Evolutionary conservation across 2,797 vertebrate genomes (phyloP), one percentile per base, ranked within the genome.

Genomic region (Catharus ustulatus): DNA sequence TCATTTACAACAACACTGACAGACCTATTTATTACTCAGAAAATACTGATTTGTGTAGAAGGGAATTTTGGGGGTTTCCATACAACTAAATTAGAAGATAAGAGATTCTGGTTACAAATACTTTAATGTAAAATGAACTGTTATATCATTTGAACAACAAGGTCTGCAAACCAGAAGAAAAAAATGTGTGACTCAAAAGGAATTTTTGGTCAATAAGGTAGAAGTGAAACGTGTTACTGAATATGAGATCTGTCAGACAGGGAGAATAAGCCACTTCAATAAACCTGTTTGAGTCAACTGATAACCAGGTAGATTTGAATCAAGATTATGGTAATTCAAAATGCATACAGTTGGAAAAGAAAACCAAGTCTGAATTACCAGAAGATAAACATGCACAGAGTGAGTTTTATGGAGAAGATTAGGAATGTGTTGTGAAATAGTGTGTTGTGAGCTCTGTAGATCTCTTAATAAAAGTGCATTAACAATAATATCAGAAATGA

Each of bases 181-280:
- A 55, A 61, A 80, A 76, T 19, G 17, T 30, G 16, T 57, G 27
- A 82, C 54, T 67, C 54, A 55, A 61, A 82, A 74, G 23, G 36
- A 48, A 75, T 79, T 96, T 92, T 79, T 85, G 45, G 89, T 93
- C 71, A 91, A 76, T 83, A 87, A 91, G 23, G 42, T 26, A 78
- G 76, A 91, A 95, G n/a, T 63, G 79, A 78, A 93, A 80, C 1
- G 4, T 2, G 4, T 46, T 51, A 45, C 57, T 78, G 84, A 87
- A 72, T 67, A 84, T 20, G 57, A 91, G 45, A 75, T 64, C 55
- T 81, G 79, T 63, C 54, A 86, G 74, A 83, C 21, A 81, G 61
- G 82, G 42, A 40, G 43, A 66, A 61, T 46, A 64, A 77, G 43
- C 95, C 81, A 57, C 46, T 69, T 51, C 73, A 83, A 85, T 76